Percentiles rank a stretch among this genome's conserved stretches.
These are phyloP conservation scores for Oreochromis niloticus DNA, from an alignment of 2,113 vertebrate genomes.

Conservation along the genomic window DNA sequence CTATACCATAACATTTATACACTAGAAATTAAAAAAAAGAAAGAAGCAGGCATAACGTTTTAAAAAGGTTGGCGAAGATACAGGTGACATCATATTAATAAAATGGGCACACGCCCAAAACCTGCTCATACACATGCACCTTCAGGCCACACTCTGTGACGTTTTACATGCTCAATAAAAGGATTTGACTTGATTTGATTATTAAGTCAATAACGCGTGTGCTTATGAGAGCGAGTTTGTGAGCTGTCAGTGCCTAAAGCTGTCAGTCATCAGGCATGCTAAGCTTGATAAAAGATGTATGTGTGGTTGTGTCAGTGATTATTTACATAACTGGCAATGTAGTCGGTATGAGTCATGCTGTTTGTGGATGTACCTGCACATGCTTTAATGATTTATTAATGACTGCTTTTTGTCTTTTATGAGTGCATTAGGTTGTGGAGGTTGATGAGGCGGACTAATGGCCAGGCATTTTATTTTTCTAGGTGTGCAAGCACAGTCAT, in stretches of 20 bases:
- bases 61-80: not conserved
- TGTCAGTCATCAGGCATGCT: constrained; percentile 24
- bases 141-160: not conserved
- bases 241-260: constrained; percentile 26
- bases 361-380: not conserved
- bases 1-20: not conserved
- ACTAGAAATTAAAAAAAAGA: not conserved
- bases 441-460: not conserved
- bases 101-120: not conserved
- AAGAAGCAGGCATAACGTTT: not conserved
- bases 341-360: constrained; percentile 13
- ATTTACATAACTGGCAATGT: constrained; percentile 33
- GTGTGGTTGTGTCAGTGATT: constrained; percentile 44
- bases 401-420: not conserved
- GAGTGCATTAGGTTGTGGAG: not conserved
- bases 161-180: constrained; percentile 39
- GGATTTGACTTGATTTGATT: constrained; percentile 40
- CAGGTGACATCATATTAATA: not conserved
- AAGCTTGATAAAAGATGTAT: constrained; percentile 58
- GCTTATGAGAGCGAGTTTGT: not conserved
- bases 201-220: not conserved
- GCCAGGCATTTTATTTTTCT: not conserved
- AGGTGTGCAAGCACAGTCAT: not conserved
- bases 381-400: not conserved
- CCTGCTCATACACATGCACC: not conserved